phyloP scores from a whole-genome alignment of 1,140 invertebrate species.

The Matsumurasca onukii region DNA sequence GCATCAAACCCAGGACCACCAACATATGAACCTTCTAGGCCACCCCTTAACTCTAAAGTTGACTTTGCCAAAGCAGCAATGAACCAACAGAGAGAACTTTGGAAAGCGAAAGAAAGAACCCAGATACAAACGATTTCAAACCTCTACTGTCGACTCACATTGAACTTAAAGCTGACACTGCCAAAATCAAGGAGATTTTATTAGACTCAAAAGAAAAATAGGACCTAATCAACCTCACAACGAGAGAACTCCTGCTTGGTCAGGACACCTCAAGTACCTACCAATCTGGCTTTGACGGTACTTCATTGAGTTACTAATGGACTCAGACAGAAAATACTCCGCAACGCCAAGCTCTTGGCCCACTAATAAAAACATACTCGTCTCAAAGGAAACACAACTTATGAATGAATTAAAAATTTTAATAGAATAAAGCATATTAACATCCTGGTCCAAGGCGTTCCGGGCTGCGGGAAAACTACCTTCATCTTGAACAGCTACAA shows the following conservation, averaged over 20 bases:
- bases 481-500: conserved; percentile 1
- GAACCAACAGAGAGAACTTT: neutral
- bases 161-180: neutral
- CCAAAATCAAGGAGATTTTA: neutral
- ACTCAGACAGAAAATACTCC: neutral
- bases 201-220: neutral
- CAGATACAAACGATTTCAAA: neutral
- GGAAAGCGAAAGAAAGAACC: conserved; percentile 2
- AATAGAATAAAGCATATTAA: neutral
- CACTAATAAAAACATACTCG: neutral
- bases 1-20: neutral
- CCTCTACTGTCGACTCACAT: neutral
- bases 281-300: conserved; percentile 6
- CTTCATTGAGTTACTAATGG: conserved; percentile 1
- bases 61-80: conserved; percentile 4
- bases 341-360: neutral
- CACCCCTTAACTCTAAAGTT: neutral
- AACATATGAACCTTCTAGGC: neutral
- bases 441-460: neutral
- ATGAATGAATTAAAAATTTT: neutral
- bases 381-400: neutral
- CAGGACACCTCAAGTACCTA: neutral
- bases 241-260: neutral
- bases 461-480: neutral
- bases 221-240: neutral